phyloP scores from a whole-genome alignment of 1,140 invertebrate genomes.

The Bombus turneri region DNA sequence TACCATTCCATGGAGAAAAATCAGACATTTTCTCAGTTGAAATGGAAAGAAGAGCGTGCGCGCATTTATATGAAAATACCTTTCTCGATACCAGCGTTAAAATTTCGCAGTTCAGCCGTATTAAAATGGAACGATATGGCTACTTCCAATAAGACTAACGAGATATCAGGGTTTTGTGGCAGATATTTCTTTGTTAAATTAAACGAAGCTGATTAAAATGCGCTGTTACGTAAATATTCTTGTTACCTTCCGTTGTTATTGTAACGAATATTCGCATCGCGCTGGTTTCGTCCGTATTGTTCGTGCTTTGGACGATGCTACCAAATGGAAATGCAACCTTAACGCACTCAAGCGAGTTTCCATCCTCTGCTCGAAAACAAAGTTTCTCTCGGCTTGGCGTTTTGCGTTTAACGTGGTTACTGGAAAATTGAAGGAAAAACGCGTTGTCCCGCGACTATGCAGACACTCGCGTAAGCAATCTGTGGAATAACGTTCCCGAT shows the following conservation, averaged over 20 bases:
- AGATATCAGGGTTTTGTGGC: not conserved
- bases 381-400: not conserved
- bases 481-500: constrained; percentile 17
- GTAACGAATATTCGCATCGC: not conserved
- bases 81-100: not conserved
- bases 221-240: not conserved
- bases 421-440: not conserved
- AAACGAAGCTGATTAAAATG: not conserved
- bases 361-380: not conserved
- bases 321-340: too few species aligned
- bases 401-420: not conserved
- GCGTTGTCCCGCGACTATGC: not conserved
- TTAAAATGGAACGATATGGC: not conserved
- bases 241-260: not conserved
- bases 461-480: not conserved
- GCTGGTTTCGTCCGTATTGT: not conserved
- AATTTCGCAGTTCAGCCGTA: not conserved
- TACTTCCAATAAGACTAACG: not conserved
- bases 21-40: not conserved
- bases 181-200: not conserved
- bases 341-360: too few species aligned
- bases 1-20: not conserved
- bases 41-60: not conserved
- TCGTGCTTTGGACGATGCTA: not conserved
- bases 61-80: not conserved